A percentile compares a stretch with the other conserved stretches of the same genome.
Conservation (phyloP, 2,113 vertebrate species). For the Odocoileus virginianus region DNA sequence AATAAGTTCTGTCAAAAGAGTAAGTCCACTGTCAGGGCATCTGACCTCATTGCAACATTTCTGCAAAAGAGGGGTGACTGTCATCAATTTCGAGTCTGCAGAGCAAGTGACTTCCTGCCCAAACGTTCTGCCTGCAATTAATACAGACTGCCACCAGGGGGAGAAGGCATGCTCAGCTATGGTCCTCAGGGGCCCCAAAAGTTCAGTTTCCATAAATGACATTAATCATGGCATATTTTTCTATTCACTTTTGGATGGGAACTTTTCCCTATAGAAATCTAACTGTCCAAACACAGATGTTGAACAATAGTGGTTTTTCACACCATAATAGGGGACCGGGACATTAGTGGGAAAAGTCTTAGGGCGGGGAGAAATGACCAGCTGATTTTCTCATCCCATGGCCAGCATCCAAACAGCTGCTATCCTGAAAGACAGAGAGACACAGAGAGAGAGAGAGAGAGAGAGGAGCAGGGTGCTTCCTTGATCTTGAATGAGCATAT, state of each 20-base stretch:
- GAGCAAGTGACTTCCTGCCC: neutral
- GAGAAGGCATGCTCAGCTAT: neutral
- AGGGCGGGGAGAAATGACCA: neutral
- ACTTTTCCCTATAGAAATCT: neutral
- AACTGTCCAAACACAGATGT: neutral
- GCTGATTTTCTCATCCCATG: neutral
- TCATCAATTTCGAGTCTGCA: neutral
- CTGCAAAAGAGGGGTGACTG: neutral
- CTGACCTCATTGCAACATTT: neutral
- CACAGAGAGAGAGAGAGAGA: accelerated
- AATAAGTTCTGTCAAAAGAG: neutral
- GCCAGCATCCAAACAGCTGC: neutral
- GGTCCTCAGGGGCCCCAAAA: neutral
- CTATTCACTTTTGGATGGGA: neutral
- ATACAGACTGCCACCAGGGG: neutral
- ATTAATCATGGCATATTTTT: neutral
- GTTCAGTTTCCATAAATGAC: neutral
- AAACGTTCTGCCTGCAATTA: neutral
- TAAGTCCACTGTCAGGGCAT: neutral
- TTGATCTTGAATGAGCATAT: neutral
- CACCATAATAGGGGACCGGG: neutral
- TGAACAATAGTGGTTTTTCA: neutral
- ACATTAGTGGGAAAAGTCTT: neutral
- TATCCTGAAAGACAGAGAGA: neutral
- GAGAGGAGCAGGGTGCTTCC: too few relatives aligned